Evolutionary conservation across 2,113 vertebrate genomes (phyloP).

Genomic region (Todiramphus chloris): DNA sequence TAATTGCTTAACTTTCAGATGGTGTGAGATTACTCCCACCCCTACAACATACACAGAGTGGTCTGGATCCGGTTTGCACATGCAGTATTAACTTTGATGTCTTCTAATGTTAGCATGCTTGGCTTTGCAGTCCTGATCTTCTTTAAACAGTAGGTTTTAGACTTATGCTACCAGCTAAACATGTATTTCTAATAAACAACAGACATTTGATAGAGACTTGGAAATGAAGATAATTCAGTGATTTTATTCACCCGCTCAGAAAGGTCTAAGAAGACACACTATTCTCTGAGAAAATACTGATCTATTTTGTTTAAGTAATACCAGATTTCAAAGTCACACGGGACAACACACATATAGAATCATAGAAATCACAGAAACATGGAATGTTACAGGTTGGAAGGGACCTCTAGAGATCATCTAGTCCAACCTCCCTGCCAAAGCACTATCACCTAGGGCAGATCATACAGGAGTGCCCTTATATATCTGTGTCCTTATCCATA

Average conservation of each 20-base stretch:
- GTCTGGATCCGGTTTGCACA: background rate
- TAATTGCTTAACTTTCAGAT: background rate
- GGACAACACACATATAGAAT: background rate
- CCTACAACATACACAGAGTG: background rate
- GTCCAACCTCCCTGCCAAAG: too few species aligned
- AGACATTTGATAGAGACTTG: background rate
- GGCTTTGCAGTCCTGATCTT: background rate
- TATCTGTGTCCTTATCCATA: background rate
- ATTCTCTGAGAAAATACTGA: background rate
- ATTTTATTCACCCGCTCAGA: background rate
- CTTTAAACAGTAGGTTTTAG: background rate
- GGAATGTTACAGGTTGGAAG: too few species aligned
- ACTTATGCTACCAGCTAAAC: background rate
- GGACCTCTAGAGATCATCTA: too few species aligned
- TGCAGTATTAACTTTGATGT: background rate
- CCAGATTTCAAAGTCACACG: background rate
- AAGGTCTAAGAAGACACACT: background rate
- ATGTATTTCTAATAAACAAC: background rate
- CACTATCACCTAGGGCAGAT: too few species aligned
- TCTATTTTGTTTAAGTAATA: background rate
- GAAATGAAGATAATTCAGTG: background rate
- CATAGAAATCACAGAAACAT: too few species aligned
- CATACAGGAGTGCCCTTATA: too few species aligned
- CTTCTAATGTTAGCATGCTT: background rate
- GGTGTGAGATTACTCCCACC: background rate